Conservation (phyloP, 1,140 invertebrate species). For the Eumeta japonica region DNA sequence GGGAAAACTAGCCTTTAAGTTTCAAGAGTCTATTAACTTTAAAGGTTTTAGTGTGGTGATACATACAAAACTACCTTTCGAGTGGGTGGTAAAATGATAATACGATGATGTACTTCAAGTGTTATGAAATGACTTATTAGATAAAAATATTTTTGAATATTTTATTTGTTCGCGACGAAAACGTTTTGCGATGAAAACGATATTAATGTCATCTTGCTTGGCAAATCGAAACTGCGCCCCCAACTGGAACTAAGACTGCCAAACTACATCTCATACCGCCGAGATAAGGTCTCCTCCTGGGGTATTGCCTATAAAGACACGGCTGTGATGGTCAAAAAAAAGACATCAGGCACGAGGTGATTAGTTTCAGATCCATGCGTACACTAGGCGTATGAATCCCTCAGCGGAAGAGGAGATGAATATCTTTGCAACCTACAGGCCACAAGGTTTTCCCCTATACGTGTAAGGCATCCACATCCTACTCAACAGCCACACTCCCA, state of each 20-base stretch:
- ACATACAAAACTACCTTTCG: no score
- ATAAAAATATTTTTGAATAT: no score
- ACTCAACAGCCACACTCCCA: no score
- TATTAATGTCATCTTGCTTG: constrained; percentile 5
- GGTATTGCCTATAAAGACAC: background rate
- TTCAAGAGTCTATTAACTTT: no score
- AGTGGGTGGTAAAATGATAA: no score
- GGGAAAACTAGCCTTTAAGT: no score
- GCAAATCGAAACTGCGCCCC: background rate
- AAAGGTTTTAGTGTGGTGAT: no score
- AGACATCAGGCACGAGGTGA: constrained; percentile 2
- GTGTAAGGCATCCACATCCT: background rate
- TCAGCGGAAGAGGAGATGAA: background rate
- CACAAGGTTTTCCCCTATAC: background rate
- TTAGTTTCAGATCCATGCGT: background rate
- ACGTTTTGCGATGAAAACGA: no score
- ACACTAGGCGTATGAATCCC: background rate
- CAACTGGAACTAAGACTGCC: background rate
- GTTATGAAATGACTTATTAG: no score
- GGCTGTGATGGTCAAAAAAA: constrained; percentile 1
- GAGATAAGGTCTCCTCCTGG: background rate
- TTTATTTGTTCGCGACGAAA: no score
- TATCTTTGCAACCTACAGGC: constrained; percentile 1
- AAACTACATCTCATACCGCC: constrained; percentile 3
- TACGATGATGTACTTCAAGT: no score